Conservation (phyloP, 2,797 vertebrate species). For the Chloroceryle inda region DNA sequence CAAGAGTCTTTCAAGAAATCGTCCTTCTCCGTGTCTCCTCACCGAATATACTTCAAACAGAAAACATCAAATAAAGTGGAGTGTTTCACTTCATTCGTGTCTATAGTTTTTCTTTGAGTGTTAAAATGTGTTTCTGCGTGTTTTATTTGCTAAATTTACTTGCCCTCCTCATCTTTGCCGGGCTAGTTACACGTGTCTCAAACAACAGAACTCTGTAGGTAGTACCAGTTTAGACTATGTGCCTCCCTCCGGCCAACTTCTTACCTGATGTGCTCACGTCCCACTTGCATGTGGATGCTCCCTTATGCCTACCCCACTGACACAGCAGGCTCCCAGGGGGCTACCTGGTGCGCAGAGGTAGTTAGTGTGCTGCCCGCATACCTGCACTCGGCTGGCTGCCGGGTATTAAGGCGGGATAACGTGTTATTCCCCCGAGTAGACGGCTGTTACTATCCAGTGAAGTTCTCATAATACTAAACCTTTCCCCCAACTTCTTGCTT, state of each 20-base stretch:
- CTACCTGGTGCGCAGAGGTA: background rate
- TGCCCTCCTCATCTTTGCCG: background rate
- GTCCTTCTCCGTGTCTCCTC: background rate
- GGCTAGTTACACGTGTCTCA: background rate
- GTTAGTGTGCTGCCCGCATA: background rate
- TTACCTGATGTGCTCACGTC: accelerated
- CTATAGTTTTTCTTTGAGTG: background rate
- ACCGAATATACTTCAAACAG: background rate
- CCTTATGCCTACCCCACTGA: accelerated
- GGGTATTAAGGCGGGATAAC: background rate
- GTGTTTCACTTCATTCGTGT: background rate
- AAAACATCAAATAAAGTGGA: background rate
- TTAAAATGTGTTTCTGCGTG: background rate
- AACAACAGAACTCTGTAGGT: background rate
- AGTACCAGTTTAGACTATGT: background rate
- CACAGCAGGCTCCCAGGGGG: too few relatives aligned
- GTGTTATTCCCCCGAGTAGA: accelerated
- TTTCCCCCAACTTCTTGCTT: background rate
- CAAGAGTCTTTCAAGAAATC: background rate
- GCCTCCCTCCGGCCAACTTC: background rate
- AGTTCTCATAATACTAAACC: background rate
- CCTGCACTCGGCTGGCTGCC: background rate
- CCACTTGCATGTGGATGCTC: accelerated
- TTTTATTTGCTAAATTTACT: background rate
- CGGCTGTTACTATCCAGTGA: too few relatives aligned